These are phyloP conservation scores for Archivesica marissinica DNA, from an alignment of 1,140 invertebrate genomes.

Conservation along the genomic window DNA sequence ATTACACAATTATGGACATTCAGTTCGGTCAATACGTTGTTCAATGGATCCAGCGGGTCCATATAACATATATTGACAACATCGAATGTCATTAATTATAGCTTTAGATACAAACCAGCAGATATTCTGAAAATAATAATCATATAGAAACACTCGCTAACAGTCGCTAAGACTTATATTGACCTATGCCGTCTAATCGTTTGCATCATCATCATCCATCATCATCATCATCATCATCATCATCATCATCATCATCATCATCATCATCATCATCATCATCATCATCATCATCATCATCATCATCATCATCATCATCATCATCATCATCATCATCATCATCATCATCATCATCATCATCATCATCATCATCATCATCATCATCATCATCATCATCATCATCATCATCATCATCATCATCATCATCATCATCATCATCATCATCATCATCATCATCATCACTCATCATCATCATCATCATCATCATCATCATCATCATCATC, in stretches of 20 bases:
- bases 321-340: slow-evolving; percentile 22
- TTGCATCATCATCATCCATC: slow-evolving; percentile 32
- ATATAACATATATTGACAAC: too few species aligned
- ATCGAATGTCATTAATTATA: too few species aligned
- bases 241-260: slow-evolving; percentile 50
- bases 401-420: neutral
- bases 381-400: slow-evolving; percentile 47
- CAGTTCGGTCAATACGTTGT: too few species aligned
- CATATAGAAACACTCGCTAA: too few species aligned
- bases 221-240: slow-evolving; percentile 48
- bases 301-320: slow-evolving; percentile 46
- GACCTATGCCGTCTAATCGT: too few species aligned
- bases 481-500: slow-evolving; percentile 37
- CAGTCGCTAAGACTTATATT: too few species aligned
- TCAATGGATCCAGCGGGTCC: too few species aligned
- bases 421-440: slow-evolving; percentile 28
- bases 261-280: slow-evolving; percentile 50
- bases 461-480: slow-evolving; percentile 40
- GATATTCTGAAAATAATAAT: too few species aligned
- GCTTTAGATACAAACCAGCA: too few species aligned
- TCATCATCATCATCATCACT: slow-evolving; percentile 42
- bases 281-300: slow-evolving; percentile 47
- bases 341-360: slow-evolving; percentile 19
- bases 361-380: slow-evolving; percentile 50
- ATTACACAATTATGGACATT: too few species aligned